Evolutionary conservation across 2,888 invertebrate species (phyloP).

Genomic region (Tholera decimalis): DNA sequence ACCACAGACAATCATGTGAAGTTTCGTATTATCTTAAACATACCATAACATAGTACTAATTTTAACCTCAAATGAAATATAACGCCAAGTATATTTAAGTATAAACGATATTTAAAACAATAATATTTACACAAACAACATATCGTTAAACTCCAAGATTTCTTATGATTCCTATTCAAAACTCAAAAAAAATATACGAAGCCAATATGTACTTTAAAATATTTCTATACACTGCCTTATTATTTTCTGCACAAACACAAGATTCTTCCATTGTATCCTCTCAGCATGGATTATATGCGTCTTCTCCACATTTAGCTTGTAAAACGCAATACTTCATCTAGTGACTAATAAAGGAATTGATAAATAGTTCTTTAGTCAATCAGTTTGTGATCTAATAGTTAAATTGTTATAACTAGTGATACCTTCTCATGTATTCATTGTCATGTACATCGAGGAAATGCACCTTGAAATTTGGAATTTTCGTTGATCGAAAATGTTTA

Average conservation of each 20-base stretch:
- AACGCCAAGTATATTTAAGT: constrained; percentile 63
- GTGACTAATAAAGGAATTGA: constrained; percentile 85
- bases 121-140: constrained; percentile 58
- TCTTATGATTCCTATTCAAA: constrained; percentile 43
- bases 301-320: constrained; percentile 59
- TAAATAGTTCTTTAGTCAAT: constrained; percentile 84
- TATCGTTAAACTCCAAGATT: constrained; percentile 51
- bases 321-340: constrained; percentile 68
- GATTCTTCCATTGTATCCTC: constrained; percentile 53
- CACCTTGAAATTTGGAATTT: constrained; percentile 33
- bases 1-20: constrained; percentile 12
- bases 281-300: constrained; percentile 73
- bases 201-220: constrained; percentile 24
- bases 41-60: constrained; percentile 21
- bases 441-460: constrained; percentile 37
- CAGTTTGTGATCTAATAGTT: constrained; percentile 85
- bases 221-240: constrained; percentile 40
- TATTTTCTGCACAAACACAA: constrained; percentile 52
- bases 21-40: constrained; percentile 13
- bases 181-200: constrained; percentile 26
- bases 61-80: constrained; percentile 44
- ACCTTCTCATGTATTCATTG: constrained; percentile 62
- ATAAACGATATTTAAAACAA: constrained; percentile 54
- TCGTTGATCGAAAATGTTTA: constrained; percentile 43
- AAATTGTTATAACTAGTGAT: constrained; percentile 71